Conservation (phyloP, 1,140 invertebrate genomes). For the Cotesia glomerata region DNA sequence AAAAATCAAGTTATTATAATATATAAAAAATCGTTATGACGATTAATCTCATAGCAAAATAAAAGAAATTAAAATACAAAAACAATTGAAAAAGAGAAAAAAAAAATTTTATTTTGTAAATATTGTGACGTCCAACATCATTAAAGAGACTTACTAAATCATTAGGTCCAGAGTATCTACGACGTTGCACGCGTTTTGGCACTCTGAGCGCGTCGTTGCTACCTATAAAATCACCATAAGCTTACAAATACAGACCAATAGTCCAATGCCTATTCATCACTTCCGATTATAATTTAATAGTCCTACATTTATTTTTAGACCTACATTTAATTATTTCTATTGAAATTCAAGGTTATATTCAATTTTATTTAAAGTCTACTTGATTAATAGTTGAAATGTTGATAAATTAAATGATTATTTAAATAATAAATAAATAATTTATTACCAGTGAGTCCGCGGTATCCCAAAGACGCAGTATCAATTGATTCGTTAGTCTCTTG, state of each 20-base stretch:
- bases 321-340: background rate
- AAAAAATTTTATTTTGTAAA: conserved; percentile 21
- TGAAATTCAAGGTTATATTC: too few species aligned
- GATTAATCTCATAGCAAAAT: background rate
- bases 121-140: conserved; percentile 41
- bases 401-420: too few species aligned
- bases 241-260: conserved; percentile 9
- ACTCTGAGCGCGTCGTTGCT: conserved; percentile 56
- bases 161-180: conserved; percentile 58
- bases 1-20: conserved; percentile 4
- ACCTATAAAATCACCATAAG: conserved; percentile 55
- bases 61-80: conserved; percentile 8
- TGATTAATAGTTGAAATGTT: background rate
- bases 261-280: background rate
- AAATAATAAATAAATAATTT: too few species aligned
- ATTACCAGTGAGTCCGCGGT: conserved; percentile 69
- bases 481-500: conserved; percentile 66
- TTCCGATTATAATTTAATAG: background rate
- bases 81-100: conserved; percentile 2
- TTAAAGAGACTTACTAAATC: conserved; percentile 58
- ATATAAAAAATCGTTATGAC: background rate
- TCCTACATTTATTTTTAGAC: background rate
- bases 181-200: conserved; percentile 49
- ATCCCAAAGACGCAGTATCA: conserved; percentile 70
- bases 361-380: background rate